A percentile compares a stretch with the other conserved stretches of the same genome.
Evolutionary conservation across 2,888 invertebrate genomes (phyloP).

Genomic region (Ametastegia equiseti): DNA sequence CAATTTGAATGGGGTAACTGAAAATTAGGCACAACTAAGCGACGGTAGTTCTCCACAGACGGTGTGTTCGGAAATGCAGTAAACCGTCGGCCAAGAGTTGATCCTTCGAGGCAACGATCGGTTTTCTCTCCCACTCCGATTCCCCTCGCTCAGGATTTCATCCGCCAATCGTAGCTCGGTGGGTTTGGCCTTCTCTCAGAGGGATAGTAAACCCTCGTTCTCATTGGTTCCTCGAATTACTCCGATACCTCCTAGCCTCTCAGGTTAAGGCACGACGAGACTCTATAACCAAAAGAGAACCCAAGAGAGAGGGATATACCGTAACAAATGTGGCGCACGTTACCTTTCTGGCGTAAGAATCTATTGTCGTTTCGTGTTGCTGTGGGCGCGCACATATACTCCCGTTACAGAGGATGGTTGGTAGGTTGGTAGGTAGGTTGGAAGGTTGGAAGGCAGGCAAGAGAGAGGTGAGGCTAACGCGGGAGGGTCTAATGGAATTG

Average conservation of each 20-base stretch:
- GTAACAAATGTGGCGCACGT: slow-evolving; percentile 45
- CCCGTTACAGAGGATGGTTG: no score
- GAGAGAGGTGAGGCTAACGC: background rate
- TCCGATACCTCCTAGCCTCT: slow-evolving; percentile 33
- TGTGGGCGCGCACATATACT: slow-evolving; percentile 40
- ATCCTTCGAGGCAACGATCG: slow-evolving; percentile 39
- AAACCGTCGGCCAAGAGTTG: slow-evolving; percentile 47
- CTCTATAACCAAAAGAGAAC: background rate
- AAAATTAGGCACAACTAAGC: slow-evolving; percentile 37
- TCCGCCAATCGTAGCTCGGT: background rate
- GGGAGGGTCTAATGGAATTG: slow-evolving; percentile 3
- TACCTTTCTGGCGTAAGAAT: slow-evolving; percentile 29
- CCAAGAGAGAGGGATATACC: background rate
- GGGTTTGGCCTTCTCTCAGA: slow-evolving; percentile 9
- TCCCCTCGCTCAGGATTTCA: background rate
- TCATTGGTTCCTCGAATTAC: background rate
- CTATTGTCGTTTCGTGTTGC: slow-evolving; percentile 43
- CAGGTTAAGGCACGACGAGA: background rate
- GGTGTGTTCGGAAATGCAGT: slow-evolving; percentile 60
- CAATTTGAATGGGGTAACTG: background rate
- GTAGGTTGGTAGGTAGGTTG: background rate
- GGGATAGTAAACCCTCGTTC: background rate
- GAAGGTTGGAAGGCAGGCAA: background rate
- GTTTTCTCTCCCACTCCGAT: slow-evolving; percentile 20
- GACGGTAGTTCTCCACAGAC: slow-evolving; percentile 53